A percentile compares a stretch with the other conserved stretches of the same genome.
These are phyloP conservation scores for Cololabis saira DNA, from an alignment of 2,113 vertebrate genomes.

Conservation along the genomic window DNA sequence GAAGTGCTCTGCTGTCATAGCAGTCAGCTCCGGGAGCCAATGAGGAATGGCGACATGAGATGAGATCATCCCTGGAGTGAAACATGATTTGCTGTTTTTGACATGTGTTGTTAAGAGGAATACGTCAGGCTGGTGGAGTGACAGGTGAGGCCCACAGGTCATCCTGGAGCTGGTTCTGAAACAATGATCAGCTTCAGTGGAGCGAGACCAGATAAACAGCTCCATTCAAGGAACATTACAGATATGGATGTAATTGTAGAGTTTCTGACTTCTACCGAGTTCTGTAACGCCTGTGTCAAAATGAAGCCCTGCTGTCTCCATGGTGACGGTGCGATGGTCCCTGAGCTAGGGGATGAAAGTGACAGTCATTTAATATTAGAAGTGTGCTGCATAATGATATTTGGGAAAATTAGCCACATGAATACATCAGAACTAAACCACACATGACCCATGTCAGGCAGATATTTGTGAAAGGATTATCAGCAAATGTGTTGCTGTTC, in stretches of 20 bases:
- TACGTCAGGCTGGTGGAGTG: constrained; percentile 57
- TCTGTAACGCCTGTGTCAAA: constrained; percentile 53
- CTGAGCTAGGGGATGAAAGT: constrained; percentile 50
- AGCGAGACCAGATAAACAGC: constrained; percentile 77
- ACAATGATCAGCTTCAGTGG: constrained; percentile 72
- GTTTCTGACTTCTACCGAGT: constrained; percentile 56
- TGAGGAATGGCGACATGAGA: constrained; percentile 43
- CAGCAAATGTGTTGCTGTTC: neutral
- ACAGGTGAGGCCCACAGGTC: constrained; percentile 68
- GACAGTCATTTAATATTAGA: constrained; percentile 63
- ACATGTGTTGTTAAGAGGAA: constrained; percentile 25
- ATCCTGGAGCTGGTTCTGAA: constrained; percentile 57
- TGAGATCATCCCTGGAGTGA: constrained; percentile 53
- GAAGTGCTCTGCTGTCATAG: constrained; percentile 60
- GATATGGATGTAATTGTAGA: constrained; percentile 64
- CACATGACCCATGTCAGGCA: constrained; percentile 10
- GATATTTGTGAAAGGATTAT: constrained; percentile 6
- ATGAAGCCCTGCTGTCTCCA: constrained; percentile 66
- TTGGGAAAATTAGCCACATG: constrained; percentile 70
- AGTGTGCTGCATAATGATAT: constrained; percentile 70
- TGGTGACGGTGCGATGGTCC: constrained; percentile 71
- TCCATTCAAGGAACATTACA: constrained; percentile 62
- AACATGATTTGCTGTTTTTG: constrained; percentile 53
- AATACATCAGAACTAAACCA: constrained; percentile 55
- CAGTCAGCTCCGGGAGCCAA: constrained; percentile 55